phyloP scores from a whole-genome alignment of 1,140 invertebrate genomes.

The Acromyrmex charruanus region DNA sequence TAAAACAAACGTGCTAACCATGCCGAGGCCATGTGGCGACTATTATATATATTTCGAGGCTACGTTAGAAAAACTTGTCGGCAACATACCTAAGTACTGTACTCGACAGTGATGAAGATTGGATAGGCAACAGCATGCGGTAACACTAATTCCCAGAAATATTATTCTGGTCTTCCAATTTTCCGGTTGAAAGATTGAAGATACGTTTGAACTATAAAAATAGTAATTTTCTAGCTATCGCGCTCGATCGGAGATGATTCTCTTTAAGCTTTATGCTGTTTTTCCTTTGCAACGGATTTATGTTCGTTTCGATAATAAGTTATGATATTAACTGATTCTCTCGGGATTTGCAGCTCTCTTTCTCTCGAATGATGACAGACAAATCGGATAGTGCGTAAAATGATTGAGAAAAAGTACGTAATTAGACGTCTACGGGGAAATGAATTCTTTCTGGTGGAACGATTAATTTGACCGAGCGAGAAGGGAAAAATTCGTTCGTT shows the following conservation, averaged over 20 bases:
- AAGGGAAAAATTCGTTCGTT: neutral
- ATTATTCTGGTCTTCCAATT: neutral
- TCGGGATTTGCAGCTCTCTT: neutral
- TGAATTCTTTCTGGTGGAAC: conserved; percentile 78
- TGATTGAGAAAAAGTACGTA: conserved; percentile 67
- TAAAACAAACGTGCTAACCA: conserved; percentile 12
- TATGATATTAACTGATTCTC: neutral
- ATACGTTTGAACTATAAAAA: neutral
- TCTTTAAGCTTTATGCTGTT: neutral
- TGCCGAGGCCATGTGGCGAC: conserved; percentile 34
- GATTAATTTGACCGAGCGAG: conserved; percentile 73
- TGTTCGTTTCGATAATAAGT: neutral
- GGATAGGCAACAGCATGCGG: too few species aligned
- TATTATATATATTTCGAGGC: neutral
- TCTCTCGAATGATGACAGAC: neutral
- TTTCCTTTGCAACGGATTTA: neutral
- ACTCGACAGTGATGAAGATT: conserved; percentile 17
- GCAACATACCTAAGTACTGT: neutral
- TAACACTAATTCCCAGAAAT: conserved; percentile 2
- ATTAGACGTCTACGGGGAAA: conserved; percentile 78
- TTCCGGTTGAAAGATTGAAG: neutral
- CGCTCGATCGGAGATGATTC: neutral
- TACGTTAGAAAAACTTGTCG: conserved; percentile 19
- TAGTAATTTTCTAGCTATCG: conserved; percentile 28
- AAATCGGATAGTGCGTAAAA: conserved; percentile 8